Evolutionary conservation across 2,888 invertebrate species (phyloP), one percentile per base, ranked within the genome.

Genomic region (Heteromyza rotundicornis): DNA sequence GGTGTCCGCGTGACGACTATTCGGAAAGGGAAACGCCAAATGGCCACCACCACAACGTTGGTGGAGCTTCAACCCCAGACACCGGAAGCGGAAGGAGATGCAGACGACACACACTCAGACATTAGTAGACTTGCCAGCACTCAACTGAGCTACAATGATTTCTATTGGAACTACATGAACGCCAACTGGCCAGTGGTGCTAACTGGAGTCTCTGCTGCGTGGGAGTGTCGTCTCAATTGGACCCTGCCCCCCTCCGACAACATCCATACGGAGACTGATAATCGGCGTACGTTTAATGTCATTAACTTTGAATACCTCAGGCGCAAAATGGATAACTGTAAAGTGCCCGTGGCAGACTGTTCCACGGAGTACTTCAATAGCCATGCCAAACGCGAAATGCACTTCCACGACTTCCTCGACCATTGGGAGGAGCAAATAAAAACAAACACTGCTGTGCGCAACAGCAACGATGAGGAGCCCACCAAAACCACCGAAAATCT

Each of bases 331-430:
- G 91, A 90, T 44, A 80, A 88, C 59, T 84, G 87, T 54, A 79
- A 83, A 59, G 94, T 93, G 27, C 92, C 93, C 47, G 89, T 96
- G 24, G 92, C 94, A 14, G 87, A 95, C 81, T 97, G 96, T 81
- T 86, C 88, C 61, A 85, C 86, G 71, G 86, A 88, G 69, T 87
- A 89, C 76, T 93, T 86, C 77, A 91, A 92, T 81, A 87, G 91
- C 24, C 94, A 96, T 75, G 86, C 87, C 66, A 94, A 91, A 81
- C 77, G 82, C 68, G 85, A 87, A 63, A 89, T 90, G 87, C 86
- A 81, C 59, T 87, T 97, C 61, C 77, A 79, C 57, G 87, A 92
- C 40, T 97, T 89, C 81, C 74, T 95, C 53, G 73, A 86, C 20
- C 92, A 95, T 79, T 90, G 93, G 88, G 82, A 86, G 70, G 80